phyloP scores from a whole-genome alignment of 2,888 invertebrate genomes.

The Pristionchus exspectatus region DNA sequence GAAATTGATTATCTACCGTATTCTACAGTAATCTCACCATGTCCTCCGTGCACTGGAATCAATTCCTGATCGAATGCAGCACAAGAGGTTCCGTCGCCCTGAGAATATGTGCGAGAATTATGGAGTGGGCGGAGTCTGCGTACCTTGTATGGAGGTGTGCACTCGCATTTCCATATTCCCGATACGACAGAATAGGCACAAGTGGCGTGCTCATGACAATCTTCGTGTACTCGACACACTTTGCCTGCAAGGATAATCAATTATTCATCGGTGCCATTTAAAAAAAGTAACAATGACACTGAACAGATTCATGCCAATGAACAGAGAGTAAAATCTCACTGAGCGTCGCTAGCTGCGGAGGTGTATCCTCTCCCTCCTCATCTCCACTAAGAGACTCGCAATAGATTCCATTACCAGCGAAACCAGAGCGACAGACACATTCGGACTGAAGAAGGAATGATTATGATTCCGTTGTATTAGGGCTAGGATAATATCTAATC shows the following conservation, averaged over 20 bases:
- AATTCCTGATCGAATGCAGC: slow-evolving; percentile 58
- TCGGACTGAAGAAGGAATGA: slow-evolving; percentile 65
- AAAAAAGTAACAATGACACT: not conserved
- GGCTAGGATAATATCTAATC: too few relatives aligned
- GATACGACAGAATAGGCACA: slow-evolving; percentile 73
- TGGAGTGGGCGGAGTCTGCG: not conserved
- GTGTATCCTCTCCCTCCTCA: slow-evolving; percentile 50
- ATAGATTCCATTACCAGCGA: slow-evolving; percentile 84
- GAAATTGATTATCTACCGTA: not conserved
- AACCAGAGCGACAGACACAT: slow-evolving; percentile 86
- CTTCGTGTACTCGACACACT: slow-evolving; percentile 74
- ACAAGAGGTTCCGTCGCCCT: slow-evolving; percentile 87
- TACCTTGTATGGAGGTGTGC: slow-evolving; percentile 85
- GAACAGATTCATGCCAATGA: not conserved
- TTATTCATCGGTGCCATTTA: too few relatives aligned
- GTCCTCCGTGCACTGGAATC: slow-evolving; percentile 21
- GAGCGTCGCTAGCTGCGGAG: slow-evolving; percentile 46
- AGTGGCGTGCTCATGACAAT: slow-evolving; percentile 74
- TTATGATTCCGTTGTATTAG: not conserved
- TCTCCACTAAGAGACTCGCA: slow-evolving; percentile 77
- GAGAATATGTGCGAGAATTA: not conserved
- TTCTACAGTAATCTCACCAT: not conserved
- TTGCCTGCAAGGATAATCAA: slow-evolving; percentile 61
- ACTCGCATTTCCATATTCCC: slow-evolving; percentile 80
- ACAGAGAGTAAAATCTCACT: slow-evolving; percentile 29